These are phyloP conservation scores for Eristalis intricaria DNA, from an alignment of 2,888 invertebrate genomes.

Conservation along the genomic window DNA sequence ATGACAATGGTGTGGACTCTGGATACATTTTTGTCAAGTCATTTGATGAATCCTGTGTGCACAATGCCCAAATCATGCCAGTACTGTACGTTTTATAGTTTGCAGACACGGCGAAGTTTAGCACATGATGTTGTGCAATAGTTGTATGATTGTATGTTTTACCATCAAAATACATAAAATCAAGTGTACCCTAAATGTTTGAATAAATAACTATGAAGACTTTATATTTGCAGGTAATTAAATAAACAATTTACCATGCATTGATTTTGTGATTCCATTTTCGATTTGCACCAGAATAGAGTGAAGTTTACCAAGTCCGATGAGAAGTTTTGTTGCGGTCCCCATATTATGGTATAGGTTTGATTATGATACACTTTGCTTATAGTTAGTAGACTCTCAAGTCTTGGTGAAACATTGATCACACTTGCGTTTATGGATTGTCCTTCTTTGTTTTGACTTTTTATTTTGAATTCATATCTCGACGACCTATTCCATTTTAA, in stretches of 20 bases:
- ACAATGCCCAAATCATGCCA: constrained; percentile 93
- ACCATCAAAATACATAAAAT: constrained; percentile 83
- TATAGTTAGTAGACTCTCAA: constrained; percentile 81
- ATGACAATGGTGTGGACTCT: constrained; percentile 73
- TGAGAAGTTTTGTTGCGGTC: constrained; percentile 82
- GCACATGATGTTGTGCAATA: constrained; percentile 83
- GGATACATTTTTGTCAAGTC: constrained; percentile 79
- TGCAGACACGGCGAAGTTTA: constrained; percentile 89
- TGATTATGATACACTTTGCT: constrained; percentile 89
- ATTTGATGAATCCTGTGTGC: constrained; percentile 80
- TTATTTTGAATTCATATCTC: constrained; percentile 75
- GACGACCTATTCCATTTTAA: constrained; percentile 74
- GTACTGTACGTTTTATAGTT: constrained; percentile 87
- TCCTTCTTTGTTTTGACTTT: constrained; percentile 76
- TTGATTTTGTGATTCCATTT: constrained; percentile 83
- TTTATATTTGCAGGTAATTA: neutral
- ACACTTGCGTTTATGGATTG: constrained; percentile 75
- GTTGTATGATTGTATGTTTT: constrained; percentile 77
- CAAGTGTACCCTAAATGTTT: constrained; percentile 83
- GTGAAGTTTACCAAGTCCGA: constrained; percentile 86
- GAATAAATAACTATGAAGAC: too few species aligned
- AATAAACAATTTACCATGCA: constrained; percentile 82
- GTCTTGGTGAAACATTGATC: constrained; percentile 74
- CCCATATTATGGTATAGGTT: constrained; percentile 87
- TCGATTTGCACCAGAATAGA: constrained; percentile 89